Evolutionary conservation across 2,888 invertebrate genomes (phyloP).

Genomic region (Parelbella ahira): DNA sequence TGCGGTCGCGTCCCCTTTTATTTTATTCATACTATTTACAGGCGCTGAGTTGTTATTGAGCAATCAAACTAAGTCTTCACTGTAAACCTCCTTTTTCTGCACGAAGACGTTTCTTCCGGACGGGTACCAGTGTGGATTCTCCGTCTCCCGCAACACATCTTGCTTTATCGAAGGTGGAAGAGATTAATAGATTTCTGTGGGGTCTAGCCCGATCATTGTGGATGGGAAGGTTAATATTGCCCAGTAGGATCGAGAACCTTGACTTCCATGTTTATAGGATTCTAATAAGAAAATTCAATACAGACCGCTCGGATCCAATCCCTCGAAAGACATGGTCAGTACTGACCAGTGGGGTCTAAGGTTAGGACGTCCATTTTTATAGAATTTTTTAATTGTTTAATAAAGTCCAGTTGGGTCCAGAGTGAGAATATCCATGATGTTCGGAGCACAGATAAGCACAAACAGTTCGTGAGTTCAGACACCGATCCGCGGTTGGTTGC

Average conservation of each 20-base stretch:
- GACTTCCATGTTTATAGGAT: constrained; percentile 42
- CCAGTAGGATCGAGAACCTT: constrained; percentile 66
- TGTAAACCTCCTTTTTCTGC: constrained; percentile 67
- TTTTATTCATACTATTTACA: constrained; percentile 67
- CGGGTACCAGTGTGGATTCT: constrained; percentile 65
- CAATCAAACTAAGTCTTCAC: constrained; percentile 36
- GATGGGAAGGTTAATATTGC: constrained; percentile 49
- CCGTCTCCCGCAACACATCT: constrained; percentile 74
- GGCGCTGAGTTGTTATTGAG: constrained; percentile 48
- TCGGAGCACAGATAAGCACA: constrained; percentile 58
- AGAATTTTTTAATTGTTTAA: constrained; percentile 35
- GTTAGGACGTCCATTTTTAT: constrained; percentile 56
- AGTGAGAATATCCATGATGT: constrained; percentile 65
- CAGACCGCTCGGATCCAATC: constrained; percentile 46
- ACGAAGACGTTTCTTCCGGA: constrained; percentile 72
- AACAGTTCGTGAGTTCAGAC: constrained; percentile 48
- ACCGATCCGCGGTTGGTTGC: constrained; percentile 41
- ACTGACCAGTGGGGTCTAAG: constrained; percentile 69
- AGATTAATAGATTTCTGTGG: constrained; percentile 67
- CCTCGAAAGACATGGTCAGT: constrained; percentile 44
- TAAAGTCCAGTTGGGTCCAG: constrained; percentile 75
- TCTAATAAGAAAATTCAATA: constrained; percentile 47
- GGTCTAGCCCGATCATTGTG: constrained; percentile 66
- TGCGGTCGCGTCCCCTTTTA: constrained; percentile 56
- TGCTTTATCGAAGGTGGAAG: constrained; percentile 41